Evolutionary conservation across 2,888 invertebrate species (phyloP), one percentile per base, ranked within the genome.

Genomic region (Lycia hirtaria): DNA sequence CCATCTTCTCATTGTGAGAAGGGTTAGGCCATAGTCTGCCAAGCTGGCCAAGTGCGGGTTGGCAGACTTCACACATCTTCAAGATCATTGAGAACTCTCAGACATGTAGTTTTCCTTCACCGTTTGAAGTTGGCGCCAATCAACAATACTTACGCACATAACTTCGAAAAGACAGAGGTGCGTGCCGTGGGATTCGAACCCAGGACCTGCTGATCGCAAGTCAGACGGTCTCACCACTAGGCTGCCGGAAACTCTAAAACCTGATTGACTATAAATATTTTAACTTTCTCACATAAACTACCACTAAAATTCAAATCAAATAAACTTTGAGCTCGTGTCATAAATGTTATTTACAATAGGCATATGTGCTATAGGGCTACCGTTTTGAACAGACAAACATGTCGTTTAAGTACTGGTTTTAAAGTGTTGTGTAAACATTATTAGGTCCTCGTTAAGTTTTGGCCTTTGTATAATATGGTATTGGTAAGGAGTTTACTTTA

Each of bases 401-500:
- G 64, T 44, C 55, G 58, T 69, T 59, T 62, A 58, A 7, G 12
- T n/a, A 58, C 65, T 73, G 58, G 53, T 40, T 37, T 51, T 61
- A 44, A 70, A 76, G 75, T 71, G 71, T 55, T 69, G 47, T 17
- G 71, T 68, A 73, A 71, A 76, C 59, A 73, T 62, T 53, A 67
- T 62, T 66, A 63, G 48, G 53, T 38, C 38, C 54, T 52, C 60
- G 54, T 68, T 60, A 61, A 20, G 50, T 44, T 50, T 28, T 32
- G 40, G 47, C 54, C 45, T 56, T 38, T 53, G 41, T 26, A 33
- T 51, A n/a, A n/a, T n/a, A n/a, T n/a, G n/a, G n/a, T n/a, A n/a
- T n/a, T n/a, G n/a, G n/a, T n/a, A n/a, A n/a, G n/a, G n/a, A n/a
- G n/a, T n/a, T n/a, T n/a, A n/a, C n/a, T n/a, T n/a, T n/a, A n/a